phyloP scores from a whole-genome alignment of 53 echinoderm and acorn worm species.

The Temnopleurus reevesii region DNA sequence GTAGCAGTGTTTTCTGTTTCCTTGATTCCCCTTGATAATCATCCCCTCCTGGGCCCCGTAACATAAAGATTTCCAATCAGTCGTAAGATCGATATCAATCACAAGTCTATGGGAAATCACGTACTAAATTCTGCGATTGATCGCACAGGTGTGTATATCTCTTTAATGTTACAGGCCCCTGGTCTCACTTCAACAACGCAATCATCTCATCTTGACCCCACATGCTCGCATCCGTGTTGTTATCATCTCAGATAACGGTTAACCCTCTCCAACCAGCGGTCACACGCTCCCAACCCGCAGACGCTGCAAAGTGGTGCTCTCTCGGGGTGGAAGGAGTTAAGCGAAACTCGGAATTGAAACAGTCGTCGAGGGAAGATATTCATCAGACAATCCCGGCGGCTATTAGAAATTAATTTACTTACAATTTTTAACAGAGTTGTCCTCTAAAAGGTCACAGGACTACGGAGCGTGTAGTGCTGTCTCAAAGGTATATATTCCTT shows the following conservation, averaged over 20 bases:
- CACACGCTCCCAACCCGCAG: not conserved
- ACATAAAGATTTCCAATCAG: no score
- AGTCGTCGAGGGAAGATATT: slow-evolving; percentile 7
- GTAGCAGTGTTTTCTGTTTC: not conserved
- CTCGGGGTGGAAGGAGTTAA: not conserved
- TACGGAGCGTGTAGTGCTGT: not conserved
- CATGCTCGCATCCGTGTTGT: not conserved
- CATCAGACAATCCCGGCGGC: slow-evolving; percentile 12
- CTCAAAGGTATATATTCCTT: not conserved
- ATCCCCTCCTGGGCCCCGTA: no score
- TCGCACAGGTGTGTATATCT: no score
- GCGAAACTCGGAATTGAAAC: not conserved
- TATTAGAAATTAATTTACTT: slow-evolving; percentile 12
- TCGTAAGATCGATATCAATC: no score
- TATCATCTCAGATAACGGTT: not conserved
- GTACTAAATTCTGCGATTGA: no score
- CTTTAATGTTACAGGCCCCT: no score
- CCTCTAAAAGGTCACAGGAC: not conserved
- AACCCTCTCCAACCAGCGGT: not conserved
- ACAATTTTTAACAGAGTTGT: not conserved
- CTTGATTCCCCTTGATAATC: not conserved
- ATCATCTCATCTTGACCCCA: slow-evolving; percentile 9
- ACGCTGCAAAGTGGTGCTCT: not conserved
- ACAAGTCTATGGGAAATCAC: no score
- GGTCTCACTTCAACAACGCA: slow-evolving; percentile 25